Base-by-base conservation (phyloP, 2,797 vertebrate species). In the Okamejei kenojei region DNA sequence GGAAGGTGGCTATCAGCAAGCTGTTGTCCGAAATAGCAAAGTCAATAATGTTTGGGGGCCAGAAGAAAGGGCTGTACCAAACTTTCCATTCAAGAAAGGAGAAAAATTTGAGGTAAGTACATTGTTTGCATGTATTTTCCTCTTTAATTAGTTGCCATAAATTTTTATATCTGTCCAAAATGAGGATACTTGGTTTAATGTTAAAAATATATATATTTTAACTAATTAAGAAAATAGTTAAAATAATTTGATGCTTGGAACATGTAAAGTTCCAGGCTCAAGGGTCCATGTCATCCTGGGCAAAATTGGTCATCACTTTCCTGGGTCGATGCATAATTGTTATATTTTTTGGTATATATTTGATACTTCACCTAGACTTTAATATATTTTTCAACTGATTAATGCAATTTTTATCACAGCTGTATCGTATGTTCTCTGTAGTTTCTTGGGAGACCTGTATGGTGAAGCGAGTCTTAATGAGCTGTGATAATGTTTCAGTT, bases 81-180 rank as follows among this genome's bases (percentile, higher is more conserved):
- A 6, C 21, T 92, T 92, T 92, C 90, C 90, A 54, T 92, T 92
- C 32, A 92, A 76, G 73, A 1, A 29, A 45, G 90, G 71, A 76
- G 35, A 92, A 92, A 15, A 1, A 54, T 92, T 92, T 92, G 71
- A 92, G 19, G 90, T 92, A 92, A 54, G 71, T 29, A 35, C 11
- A 92, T 19, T 45, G 45, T 38, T 0, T 32, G 29, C 29, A 8
- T 63, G 15, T n/a, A 84, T n/a, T 10, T 84, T 63, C 71, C 71
- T 73, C 1, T 63, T 5, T 13, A 6, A 21, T 81, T 19, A 54
- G 45, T n/a, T 13, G 26, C 0, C 11, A 0, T 84, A 11, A 61
- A 13, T 29, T 61, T 58, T 54, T 58, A 82, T 9, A 3, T 10
- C 3, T 29, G 1, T 58, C 11, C 11, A 0, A 6, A 10, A 54